phyloP scores from a whole-genome alignment of 2,888 invertebrate species.

The Coecobrya sp. region DNA sequence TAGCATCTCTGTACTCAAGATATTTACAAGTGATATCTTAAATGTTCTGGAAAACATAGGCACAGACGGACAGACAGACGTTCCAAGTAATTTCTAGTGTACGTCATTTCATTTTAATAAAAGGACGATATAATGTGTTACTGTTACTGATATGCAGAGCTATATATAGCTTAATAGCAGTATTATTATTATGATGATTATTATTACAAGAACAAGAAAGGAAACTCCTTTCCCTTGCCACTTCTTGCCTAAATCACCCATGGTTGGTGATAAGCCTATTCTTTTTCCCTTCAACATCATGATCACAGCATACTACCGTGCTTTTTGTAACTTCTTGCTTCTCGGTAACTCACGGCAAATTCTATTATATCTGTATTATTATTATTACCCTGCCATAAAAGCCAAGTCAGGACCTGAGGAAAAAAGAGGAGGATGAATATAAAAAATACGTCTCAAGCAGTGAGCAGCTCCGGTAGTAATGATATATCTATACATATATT shows the following conservation, averaged over 20 bases:
- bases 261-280: constrained; percentile 76
- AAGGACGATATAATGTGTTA: too few species aligned
- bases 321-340: constrained; percentile 15
- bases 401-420: constrained; percentile 61
- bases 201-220: constrained; percentile 78
- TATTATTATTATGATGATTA: constrained; percentile 70
- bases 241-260: constrained; percentile 79
- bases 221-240: constrained; percentile 76
- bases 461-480: background rate
- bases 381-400: constrained; percentile 76
- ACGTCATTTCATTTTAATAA: too few species aligned
- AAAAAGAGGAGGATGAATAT: background rate
- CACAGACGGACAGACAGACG: too few species aligned
- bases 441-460: background rate
- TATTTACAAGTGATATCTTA: too few species aligned
- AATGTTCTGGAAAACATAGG: too few species aligned
- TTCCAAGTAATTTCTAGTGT: too few species aligned
- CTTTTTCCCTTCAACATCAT: constrained; percentile 58
- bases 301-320: constrained; percentile 13
- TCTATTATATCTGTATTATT: constrained; percentile 79
- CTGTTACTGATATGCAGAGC: too few species aligned
- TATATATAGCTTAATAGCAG: background rate
- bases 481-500: background rate
- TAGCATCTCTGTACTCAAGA: too few species aligned
- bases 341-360: constrained; percentile 74